phyloP scores from a whole-genome alignment of 2,888 invertebrate species.

The Rhynchonema sp. region DNA sequence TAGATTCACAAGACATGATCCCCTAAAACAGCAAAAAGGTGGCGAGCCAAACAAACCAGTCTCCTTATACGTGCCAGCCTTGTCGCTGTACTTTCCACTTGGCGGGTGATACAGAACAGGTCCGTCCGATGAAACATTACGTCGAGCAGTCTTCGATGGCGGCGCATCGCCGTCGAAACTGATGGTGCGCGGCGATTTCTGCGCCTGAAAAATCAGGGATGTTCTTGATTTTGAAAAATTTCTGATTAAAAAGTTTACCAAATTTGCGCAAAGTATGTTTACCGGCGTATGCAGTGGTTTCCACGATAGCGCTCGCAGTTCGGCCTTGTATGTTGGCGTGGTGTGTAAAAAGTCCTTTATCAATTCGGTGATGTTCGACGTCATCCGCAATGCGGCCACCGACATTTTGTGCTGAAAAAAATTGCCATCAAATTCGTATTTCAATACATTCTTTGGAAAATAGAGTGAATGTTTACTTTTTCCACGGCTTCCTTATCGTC shows the following conservation, averaged over 20 bases:
- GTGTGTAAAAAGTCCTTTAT: conserved; percentile 83
- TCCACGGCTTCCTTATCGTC: conserved; percentile 42
- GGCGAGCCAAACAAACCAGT: no score
- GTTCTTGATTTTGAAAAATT: no score
- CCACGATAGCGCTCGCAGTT: background rate
- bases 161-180: background rate
- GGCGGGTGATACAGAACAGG: conserved; percentile 29
- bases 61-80: conserved; percentile 17
- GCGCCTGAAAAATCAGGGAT: background rate
- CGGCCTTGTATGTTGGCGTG: conserved; percentile 68
- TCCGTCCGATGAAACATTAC: conserved; percentile 11
- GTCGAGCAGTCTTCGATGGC: background rate
- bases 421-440: background rate
- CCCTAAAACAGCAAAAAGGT: no score
- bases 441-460: background rate
- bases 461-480: background rate
- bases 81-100: conserved; percentile 29
- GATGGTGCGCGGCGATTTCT: background rate
- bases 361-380: conserved; percentile 71
- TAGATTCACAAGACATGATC: no score
- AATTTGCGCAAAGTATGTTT: no score
- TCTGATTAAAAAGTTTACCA: no score
- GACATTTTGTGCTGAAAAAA: background rate
- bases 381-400: conserved; percentile 53
- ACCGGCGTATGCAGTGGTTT: background rate